A percentile compares a stretch with the other conserved stretches of the same genome.
Evolutionary conservation across 2,888 invertebrate species (phyloP).

Genomic region (Chirona hameri): DNA sequence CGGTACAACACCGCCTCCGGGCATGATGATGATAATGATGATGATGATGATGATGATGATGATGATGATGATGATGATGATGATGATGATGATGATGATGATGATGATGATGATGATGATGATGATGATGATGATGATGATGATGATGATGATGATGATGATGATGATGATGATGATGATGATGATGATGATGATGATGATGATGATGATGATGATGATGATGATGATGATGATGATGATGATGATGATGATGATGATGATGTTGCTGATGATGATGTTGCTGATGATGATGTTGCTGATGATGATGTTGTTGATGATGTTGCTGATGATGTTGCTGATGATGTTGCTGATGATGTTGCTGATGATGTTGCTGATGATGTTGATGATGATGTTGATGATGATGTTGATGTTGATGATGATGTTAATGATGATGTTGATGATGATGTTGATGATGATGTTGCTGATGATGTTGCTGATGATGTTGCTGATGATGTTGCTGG

Average conservation of each 20-base stretch:
- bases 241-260: too few relatives aligned
- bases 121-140: constrained; percentile 22
- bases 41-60: constrained; percentile 22
- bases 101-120: constrained; percentile 22
- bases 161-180: constrained; percentile 22
- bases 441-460: too few relatives aligned
- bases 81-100: constrained; percentile 22
- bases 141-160: constrained; percentile 22
- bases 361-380: too few relatives aligned
- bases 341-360: too few relatives aligned
- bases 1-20: not conserved
- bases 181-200: constrained; percentile 22
- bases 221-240: constrained; percentile 22
- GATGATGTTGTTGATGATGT: too few relatives aligned
- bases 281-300: too few relatives aligned
- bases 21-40: constrained; percentile 22
- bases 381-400: constrained; percentile 9
- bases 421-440: too few relatives aligned
- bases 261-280: too few relatives aligned
- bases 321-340: too few relatives aligned
- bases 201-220: constrained; percentile 22
- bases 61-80: constrained; percentile 22
- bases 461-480: too few relatives aligned
- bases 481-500: too few relatives aligned
- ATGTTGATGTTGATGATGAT: too few relatives aligned